Percentiles rank a stretch among this genome's conserved stretches.
These are phyloP conservation scores for Lytechinus pictus DNA, from an alignment of 35 echinoderm and acorn worm genomes.

Conservation along the genomic window DNA sequence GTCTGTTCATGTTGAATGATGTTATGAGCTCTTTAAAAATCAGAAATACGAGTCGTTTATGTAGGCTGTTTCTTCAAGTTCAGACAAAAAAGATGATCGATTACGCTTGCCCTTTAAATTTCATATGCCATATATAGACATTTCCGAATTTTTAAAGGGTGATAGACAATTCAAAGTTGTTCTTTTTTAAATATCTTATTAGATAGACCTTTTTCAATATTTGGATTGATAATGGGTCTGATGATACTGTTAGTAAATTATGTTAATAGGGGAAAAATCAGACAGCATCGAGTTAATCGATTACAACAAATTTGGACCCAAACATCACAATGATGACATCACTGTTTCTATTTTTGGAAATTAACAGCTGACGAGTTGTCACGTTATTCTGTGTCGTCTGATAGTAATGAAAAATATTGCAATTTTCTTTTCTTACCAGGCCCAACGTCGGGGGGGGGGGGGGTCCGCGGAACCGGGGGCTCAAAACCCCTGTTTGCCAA, in stretches of 20 bases:
- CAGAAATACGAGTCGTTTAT: background rate
- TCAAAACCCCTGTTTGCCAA: too few relatives aligned
- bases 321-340: background rate
- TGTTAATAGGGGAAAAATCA: background rate
- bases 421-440: too few relatives aligned
- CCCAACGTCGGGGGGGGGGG: too few relatives aligned
- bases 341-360: background rate
- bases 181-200: too few relatives aligned
- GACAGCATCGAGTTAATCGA: background rate
- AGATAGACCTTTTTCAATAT: too few relatives aligned
- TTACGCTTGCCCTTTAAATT: background rate
- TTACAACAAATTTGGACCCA: background rate
- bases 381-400: background rate
- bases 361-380: background rate
- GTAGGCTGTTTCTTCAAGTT: too few relatives aligned
- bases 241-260: background rate
- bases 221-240: too few relatives aligned
- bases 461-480: too few relatives aligned
- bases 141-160: too few relatives aligned
- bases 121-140: too few relatives aligned
- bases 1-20: conserved; percentile 74
- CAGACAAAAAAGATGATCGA: background rate
- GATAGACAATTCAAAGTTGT: too few relatives aligned
- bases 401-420: too few relatives aligned
- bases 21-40: background rate